Evolutionary conservation across 2,888 invertebrate species (phyloP), one percentile per base, ranked within the genome.

Genomic region (Drosophila mulleri): DNA sequence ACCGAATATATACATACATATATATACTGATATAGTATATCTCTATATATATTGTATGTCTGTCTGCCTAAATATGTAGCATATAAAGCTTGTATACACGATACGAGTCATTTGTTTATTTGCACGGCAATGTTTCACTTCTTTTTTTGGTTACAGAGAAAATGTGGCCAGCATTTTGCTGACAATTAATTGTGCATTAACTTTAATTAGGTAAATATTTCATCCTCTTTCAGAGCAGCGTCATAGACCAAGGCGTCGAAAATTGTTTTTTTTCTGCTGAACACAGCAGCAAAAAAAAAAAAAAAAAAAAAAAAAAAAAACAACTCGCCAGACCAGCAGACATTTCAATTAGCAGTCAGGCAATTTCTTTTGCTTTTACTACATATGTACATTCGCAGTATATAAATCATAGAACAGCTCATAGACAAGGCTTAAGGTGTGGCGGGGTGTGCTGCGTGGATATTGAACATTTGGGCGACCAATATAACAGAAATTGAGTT

Each of bases 161-260:
- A 62, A 37, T 41, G 57, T 64, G 26, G 35, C 60, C 48, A 63
- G 65, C 67, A 71, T 76, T 78, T 72, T 72, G 69, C 75, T 74
- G 80, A 80, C 84, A 82, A 83, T 86, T 84, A 82, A 87, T 77
- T 87, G 78, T 82, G 58, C 82, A 80, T 87, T 84, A 84, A 74
- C 77, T 84, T 77, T 77, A 87, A 84, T 82, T 84, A 75, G 64
- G 72, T 61, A 76, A 80, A 80, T 72, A 78, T 71, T 69, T 76
- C 26, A 54, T 65, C 39, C 57, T 45, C 39, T 57, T 42, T 1
- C 18, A 23, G 16, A 47, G 39, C 45, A 18, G 54, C 29, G 37
- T 48, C 29, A 42, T 35, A 61, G 60, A 54, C 63, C 67, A n/a
- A 50, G 45, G 50, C 62, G 69, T 66, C 58, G 26, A 71, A 76